Conservation (phyloP, 2,113 vertebrate genomes). For the Oryzias melastigma region DNA sequence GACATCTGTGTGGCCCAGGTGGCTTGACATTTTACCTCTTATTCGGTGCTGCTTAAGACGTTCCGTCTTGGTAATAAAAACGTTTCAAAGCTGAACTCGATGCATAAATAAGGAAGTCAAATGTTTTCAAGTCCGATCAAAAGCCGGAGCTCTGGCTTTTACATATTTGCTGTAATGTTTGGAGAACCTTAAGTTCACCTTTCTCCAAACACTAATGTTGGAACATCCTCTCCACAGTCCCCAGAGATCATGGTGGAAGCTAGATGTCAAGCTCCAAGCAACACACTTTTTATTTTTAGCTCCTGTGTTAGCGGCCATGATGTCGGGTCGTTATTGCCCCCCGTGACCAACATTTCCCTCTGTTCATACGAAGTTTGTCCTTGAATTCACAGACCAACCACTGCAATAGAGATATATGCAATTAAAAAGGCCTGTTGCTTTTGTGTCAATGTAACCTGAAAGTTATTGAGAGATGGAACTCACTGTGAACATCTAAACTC, state of each 20-base stretch:
- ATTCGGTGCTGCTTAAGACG: neutral
- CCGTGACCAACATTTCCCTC: conserved; percentile 41
- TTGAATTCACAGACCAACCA: neutral
- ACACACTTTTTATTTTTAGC: conserved; percentile 58
- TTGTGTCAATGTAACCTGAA: conserved; percentile 10
- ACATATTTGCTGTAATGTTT: too few relatives aligned
- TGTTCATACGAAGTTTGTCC: neutral
- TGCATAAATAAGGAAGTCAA: neutral
- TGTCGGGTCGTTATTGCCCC: conserved; percentile 38
- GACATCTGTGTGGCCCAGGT: neutral
- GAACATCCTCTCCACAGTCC: conserved; percentile 22
- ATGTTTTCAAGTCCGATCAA: too few relatives aligned
- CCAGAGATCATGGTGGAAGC: conserved; percentile 30
- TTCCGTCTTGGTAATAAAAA: neutral
- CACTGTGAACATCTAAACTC: conserved; percentile 9
- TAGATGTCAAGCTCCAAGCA: conserved; percentile 41
- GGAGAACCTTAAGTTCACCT: too few relatives aligned
- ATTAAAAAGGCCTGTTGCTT: conserved; percentile 7
- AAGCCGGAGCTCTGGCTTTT: too few relatives aligned
- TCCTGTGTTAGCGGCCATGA: conserved; percentile 38
- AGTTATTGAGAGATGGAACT: conserved; percentile 11
- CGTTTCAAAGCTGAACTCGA: neutral
- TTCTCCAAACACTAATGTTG: conserved; percentile 27
- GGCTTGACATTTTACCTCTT: neutral
- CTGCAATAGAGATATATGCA: neutral